phyloP scores from a whole-genome alignment of 2,888 invertebrate species.

The Beris morrisii region DNA sequence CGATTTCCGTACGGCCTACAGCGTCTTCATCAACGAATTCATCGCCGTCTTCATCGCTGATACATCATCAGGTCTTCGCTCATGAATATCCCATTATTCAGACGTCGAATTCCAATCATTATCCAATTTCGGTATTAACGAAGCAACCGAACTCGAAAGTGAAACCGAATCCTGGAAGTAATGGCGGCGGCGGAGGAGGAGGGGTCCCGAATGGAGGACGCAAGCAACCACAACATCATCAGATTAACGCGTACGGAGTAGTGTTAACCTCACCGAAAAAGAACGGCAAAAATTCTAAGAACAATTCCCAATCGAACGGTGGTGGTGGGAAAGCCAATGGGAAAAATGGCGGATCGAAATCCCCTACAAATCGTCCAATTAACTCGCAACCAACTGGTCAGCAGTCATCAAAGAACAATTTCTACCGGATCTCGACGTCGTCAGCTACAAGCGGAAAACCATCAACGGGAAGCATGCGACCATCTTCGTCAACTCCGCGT shows the following conservation, averaged over 20 bases:
- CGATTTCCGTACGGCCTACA: constrained; percentile 55
- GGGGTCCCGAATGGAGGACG: constrained; percentile 29
- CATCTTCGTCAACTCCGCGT: constrained; percentile 33
- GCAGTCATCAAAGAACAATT: constrained; percentile 37
- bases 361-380: constrained; percentile 9
- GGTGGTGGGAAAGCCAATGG: constrained; percentile 40
- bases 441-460: constrained; percentile 34
- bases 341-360: constrained; percentile 6
- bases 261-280: constrained; percentile 46
- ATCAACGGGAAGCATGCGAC: constrained; percentile 36
- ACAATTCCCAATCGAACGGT: constrained; percentile 37
- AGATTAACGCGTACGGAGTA: constrained; percentile 50
- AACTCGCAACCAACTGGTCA: constrained; percentile 23
- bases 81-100: constrained; percentile 52
- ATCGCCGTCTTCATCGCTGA: constrained; percentile 43
- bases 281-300: constrained; percentile 41
- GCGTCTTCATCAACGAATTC: not conserved
- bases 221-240: constrained; percentile 49
- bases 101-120: constrained; percentile 45
- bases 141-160: constrained; percentile 31
- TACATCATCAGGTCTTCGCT: constrained; percentile 53
- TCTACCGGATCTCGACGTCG: constrained; percentile 34
- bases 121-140: constrained; percentile 32
- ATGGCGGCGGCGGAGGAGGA: constrained; percentile 2
- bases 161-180: constrained; percentile 17